Evolutionary conservation across 2,797 vertebrate species (phyloP).

Genomic region (Diglossa cyanea): DNA sequence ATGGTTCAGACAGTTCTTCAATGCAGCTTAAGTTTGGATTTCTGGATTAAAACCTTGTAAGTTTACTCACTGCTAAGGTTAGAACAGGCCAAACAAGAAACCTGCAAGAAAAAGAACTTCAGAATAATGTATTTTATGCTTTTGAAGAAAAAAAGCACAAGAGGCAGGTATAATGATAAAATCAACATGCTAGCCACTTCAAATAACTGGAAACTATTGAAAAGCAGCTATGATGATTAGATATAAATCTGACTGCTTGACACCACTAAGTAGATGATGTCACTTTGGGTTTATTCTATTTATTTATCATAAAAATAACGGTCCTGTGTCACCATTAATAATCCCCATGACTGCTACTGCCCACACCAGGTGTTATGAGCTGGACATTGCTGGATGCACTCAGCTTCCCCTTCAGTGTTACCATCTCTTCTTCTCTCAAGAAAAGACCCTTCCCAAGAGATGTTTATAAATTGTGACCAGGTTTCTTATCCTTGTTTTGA

Average conservation of each 20-base stretch:
- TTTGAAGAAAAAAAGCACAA: background rate
- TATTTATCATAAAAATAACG: background rate
- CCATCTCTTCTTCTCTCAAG: background rate
- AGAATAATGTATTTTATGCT: background rate
- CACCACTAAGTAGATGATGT: background rate
- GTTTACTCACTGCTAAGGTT: background rate
- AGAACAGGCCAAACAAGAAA: background rate
- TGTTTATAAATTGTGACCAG: background rate
- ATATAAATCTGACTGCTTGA: background rate
- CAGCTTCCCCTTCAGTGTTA: background rate
- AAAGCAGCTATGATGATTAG: background rate
- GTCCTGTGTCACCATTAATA: background rate
- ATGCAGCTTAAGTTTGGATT: background rate
- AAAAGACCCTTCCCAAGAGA: background rate
- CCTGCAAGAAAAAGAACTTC: background rate
- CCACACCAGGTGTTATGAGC: background rate
- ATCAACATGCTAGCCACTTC: background rate
- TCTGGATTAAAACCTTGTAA: background rate
- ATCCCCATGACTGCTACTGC: background rate
- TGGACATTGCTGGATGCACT: background rate
- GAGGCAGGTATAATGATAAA: background rate
- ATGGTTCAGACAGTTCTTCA: background rate
- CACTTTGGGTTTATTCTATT: background rate
- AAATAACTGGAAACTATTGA: background rate
- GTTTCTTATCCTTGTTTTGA: conserved; percentile 30